Evolutionary conservation across 2,888 invertebrate species (phyloP), one percentile per base, ranked within the genome.

Genomic region (Sympetrum striolatum): DNA sequence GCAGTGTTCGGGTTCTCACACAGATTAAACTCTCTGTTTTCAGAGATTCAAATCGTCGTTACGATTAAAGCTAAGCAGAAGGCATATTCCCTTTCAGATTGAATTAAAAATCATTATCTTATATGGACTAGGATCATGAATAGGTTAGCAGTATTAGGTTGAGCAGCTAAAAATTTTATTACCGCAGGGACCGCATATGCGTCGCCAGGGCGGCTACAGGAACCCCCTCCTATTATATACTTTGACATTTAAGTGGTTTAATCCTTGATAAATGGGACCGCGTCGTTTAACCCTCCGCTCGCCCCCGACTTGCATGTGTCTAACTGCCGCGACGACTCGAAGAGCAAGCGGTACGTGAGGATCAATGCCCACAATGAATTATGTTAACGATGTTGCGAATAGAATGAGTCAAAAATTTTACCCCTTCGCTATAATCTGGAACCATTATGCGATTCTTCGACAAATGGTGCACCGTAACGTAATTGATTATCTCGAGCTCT

Each of bases 241-340:
- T 60, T 10, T 35, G 86, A 60, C 86, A 22, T 86, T 14, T 22
- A 5, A 58, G 60, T 60, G 60, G 58, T 86, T 86, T 64, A 86
- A 86, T 64, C 86, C 60, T 35, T 86, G 86, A 86, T 60, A 86
- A 86, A 86, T 86, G 86, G 86, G 60, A 86, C 64, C 60, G 37
- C 60, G 60, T 39, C 73, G 25, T 73, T 14, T 25, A 31, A 31
- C 31, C 73, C 73, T 14, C 31, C 15, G 31, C 58, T 58, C 48
- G 6, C 58, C 58, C 60, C 53, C 60, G 35, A 35, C 10, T 37
- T 37, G 39, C 37, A 37, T 80, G 80, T n/a, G 39, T 12, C 80
- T 44, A 80, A 80, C 80, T 80, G 80, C 35, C 18, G 37, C 80
- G n/a, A 15, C 18, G 4, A 31, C 35, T 80, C 3, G 35, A 35